Conservation (phyloP, 2,888 invertebrate species). For the Latrodectus elegans region DNA sequence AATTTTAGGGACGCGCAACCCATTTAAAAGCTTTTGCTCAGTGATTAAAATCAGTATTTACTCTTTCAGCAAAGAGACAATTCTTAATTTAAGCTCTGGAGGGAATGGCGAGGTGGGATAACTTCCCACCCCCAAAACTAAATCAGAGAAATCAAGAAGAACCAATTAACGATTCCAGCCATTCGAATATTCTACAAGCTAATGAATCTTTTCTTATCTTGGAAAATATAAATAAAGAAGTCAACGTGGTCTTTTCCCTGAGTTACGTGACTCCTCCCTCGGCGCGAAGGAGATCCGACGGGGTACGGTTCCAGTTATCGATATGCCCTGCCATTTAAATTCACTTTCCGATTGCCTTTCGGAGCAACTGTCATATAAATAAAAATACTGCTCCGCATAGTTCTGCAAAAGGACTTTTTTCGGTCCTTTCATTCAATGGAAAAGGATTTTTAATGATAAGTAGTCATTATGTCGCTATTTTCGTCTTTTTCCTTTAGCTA, state of each 20-base stretch:
- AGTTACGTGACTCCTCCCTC: conserved; percentile 7
- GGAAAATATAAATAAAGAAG: conserved; percentile 1
- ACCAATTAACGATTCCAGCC: conserved; percentile 24
- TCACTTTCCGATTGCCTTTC: conserved; percentile 30
- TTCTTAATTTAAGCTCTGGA: background rate
- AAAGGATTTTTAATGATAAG: conserved; percentile 56
- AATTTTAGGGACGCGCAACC: background rate
- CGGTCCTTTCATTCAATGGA: background rate
- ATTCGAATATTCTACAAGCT: conserved; percentile 31
- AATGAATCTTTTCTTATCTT: conserved; percentile 37
- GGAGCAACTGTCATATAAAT: conserved; percentile 20
- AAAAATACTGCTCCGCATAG: conserved; percentile 6
- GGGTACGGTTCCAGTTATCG: conserved; percentile 1
- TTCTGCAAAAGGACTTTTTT: background rate
- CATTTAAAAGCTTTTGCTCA: background rate
- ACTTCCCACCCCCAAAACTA: conserved; percentile 1
- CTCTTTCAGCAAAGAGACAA: background rate
- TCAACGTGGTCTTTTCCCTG: background rate
- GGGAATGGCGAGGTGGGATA: background rate
- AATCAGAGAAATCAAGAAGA: conserved; percentile 11
- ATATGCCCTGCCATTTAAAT: conserved; percentile 41
- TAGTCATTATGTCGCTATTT: conserved; percentile 22
- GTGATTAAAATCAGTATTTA: background rate
- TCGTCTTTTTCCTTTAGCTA: too few species aligned
- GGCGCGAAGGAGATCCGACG: background rate